Evolutionary conservation across 2,888 invertebrate genomes (phyloP).

Genomic region (Halictus ligatus): DNA sequence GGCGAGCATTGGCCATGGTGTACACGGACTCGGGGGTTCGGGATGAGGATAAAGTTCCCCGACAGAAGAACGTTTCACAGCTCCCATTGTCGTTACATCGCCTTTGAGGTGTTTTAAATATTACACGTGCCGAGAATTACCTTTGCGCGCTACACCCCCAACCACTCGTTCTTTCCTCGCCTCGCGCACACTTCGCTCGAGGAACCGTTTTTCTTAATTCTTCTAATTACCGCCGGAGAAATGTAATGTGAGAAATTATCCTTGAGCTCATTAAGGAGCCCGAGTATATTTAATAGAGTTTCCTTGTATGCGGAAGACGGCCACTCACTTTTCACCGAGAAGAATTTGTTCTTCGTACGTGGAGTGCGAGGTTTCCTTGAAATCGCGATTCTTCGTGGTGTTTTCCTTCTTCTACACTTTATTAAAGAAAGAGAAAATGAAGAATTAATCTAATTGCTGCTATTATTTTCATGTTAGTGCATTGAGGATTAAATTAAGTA

Average conservation of each 20-base stretch:
- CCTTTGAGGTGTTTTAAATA: constrained; percentile 60
- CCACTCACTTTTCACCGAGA: background rate
- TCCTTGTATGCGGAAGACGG: background rate
- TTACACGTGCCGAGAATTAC: constrained; percentile 37
- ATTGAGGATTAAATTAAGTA: background rate
- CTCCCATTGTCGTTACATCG: constrained; percentile 51
- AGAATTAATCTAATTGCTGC: background rate
- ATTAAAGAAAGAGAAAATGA: background rate
- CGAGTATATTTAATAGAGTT: constrained; percentile 24
- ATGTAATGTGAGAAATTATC: constrained; percentile 44
- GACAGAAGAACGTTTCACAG: constrained; percentile 35
- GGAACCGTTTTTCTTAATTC: constrained; percentile 42
- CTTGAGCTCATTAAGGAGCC: constrained; percentile 38
- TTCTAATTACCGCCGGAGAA: constrained; percentile 21
- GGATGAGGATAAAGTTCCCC: constrained; percentile 49
- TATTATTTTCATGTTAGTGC: background rate
- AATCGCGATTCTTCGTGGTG: background rate
- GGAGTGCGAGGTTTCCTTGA: background rate
- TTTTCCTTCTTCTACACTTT: background rate
- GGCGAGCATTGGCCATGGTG: constrained; percentile 23
- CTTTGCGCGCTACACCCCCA: constrained; percentile 15
- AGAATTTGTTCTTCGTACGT: background rate
- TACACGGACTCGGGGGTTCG: constrained; percentile 7
- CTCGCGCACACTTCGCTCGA: background rate
- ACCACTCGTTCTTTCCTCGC: background rate